Percentiles rank a stretch among this genome's conserved stretches.
Conservation (phyloP, 2,113 vertebrate species). For the Chloropsis cyanopogon region DNA sequence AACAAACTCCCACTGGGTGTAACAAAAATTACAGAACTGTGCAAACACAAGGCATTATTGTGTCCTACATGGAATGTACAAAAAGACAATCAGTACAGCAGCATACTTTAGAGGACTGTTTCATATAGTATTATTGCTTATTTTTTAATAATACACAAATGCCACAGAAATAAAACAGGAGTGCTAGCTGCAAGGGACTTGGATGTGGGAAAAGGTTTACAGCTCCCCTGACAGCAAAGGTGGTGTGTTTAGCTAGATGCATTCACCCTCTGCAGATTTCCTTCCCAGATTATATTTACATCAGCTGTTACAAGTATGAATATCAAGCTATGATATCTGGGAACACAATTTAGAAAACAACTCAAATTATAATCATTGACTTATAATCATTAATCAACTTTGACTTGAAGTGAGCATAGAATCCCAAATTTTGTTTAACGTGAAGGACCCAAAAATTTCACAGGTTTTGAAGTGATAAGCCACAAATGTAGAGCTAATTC, state of each 20-base stretch:
- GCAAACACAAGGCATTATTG: slow-evolving; percentile 9
- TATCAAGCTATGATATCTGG: neutral
- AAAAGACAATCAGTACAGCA: slow-evolving; percentile 1
- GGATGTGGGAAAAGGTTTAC: neutral
- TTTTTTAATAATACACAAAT: slow-evolving; percentile 9
- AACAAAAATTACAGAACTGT: neutral
- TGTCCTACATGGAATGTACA: neutral
- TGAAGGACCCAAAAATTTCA: neutral
- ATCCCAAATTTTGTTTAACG: neutral
- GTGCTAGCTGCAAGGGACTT: neutral
- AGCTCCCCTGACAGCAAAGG: neutral
- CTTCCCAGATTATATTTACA: neutral
- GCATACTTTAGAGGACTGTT: neutral
- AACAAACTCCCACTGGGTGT: neutral
- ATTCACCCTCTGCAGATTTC: neutral
- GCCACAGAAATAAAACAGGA: neutral
- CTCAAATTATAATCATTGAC: neutral
- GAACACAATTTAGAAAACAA: neutral
- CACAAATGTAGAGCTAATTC: neutral
- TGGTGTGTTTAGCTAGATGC: neutral
- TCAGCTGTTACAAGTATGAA: neutral
- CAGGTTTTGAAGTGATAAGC: neutral
- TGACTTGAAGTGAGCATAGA: neutral
- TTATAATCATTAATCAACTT: neutral
- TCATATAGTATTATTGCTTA: neutral